phyloP scores from a whole-genome alignment of 1,140 invertebrate species.

The Stratiolaelaps scimitus region DNA sequence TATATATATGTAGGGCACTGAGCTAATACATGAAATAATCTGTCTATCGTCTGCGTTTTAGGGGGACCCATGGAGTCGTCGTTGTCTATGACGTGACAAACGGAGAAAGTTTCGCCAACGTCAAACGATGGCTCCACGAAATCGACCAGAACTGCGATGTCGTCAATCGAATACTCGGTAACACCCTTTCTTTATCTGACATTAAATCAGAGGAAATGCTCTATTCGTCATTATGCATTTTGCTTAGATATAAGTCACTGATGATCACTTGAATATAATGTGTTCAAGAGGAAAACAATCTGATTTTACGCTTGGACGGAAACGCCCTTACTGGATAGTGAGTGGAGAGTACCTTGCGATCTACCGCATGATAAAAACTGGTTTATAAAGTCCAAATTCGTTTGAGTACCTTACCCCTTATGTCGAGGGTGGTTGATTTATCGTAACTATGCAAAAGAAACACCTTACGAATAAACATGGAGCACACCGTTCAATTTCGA shows the following conservation, averaged over 20 bases:
- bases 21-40: too few species aligned
- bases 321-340: too few species aligned
- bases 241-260: constrained; percentile 8
- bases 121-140: constrained; percentile 79
- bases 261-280: too few species aligned
- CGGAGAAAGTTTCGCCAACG: constrained; percentile 97
- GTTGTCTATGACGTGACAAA: constrained; percentile 98
- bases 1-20: too few species aligned
- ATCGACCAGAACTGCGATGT: constrained; percentile 99
- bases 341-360: too few species aligned
- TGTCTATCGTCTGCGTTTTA: constrained; percentile 65
- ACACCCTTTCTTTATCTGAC: constrained; percentile 32
- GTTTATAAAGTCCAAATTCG: background rate
- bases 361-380: background rate
- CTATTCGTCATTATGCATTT: background rate
- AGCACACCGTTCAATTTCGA: too few species aligned
- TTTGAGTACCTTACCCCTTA: background rate
- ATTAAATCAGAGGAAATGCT: background rate
- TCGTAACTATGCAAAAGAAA: too few species aligned
- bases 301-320: too few species aligned
- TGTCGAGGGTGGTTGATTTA: too few species aligned
- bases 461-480: too few species aligned
- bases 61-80: constrained; percentile 96
- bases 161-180: constrained; percentile 94
- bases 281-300: too few species aligned